Conservation (phyloP, 2,797 vertebrate species). For the Hydrophis major region DNA sequence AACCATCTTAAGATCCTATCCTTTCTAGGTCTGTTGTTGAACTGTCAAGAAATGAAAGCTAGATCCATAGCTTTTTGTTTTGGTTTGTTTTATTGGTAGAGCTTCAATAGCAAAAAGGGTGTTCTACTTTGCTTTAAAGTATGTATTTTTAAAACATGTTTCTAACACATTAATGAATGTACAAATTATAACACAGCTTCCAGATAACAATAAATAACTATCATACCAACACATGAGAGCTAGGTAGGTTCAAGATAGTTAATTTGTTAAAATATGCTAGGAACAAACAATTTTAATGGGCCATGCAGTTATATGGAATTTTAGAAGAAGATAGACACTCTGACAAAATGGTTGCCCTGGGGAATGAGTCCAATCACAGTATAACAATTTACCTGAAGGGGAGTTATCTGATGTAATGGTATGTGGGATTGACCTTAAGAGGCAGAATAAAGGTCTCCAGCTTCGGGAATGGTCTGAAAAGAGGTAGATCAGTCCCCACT, state of each 20-base stretch:
- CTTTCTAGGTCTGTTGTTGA: not conserved
- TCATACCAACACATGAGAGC: not conserved
- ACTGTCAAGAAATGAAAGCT: not conserved
- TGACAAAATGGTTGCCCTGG: not conserved
- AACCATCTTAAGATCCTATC: not conserved
- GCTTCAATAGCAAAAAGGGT: not conserved
- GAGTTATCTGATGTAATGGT: not conserved
- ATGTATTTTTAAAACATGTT: not conserved
- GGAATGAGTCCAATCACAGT: not conserved
- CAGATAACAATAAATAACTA: not conserved
- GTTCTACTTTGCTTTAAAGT: not conserved
- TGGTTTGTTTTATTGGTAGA: not conserved
- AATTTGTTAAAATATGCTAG: not conserved
- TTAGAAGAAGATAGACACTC: not conserved
- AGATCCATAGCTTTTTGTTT: not conserved
- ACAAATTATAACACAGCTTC: not conserved
- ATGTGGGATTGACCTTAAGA: not conserved
- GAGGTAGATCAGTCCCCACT: not conserved
- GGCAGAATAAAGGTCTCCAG: not conserved
- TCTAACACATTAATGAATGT: not conserved
- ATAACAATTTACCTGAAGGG: not conserved
- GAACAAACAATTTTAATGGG: not conserved
- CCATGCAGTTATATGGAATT: not conserved
- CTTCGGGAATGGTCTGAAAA: not conserved
- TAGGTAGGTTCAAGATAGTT: not conserved